Percentiles rank a stretch among this genome's conserved stretches.
These are phyloP conservation scores for Microchrysa polita DNA, from an alignment of 2,888 invertebrate species.

Conservation along the genomic window DNA sequence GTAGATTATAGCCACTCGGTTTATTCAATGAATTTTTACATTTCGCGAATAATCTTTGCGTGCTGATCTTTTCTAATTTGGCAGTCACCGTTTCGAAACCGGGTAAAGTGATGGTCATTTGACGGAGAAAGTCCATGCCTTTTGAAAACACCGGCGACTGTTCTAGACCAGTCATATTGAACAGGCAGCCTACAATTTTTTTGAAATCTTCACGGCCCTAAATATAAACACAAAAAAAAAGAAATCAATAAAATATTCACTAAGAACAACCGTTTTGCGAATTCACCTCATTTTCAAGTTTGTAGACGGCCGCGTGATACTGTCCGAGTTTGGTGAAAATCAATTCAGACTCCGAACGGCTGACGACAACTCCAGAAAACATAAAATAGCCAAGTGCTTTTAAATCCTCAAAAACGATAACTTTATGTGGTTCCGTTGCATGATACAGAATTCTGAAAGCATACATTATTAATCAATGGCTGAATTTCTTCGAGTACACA, in stretches of 20 bases:
- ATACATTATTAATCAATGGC: no score
- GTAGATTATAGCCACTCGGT: neutral
- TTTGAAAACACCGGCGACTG: neutral
- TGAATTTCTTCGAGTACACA: no score
- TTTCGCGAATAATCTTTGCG: neutral
- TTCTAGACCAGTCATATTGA: neutral
- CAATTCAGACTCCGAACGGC: neutral
- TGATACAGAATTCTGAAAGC: slow-evolving; percentile 4
- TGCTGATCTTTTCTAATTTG: neutral
- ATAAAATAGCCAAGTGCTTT: neutral
- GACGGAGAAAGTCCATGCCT: neutral
- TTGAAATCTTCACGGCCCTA: slow-evolving; percentile 1
- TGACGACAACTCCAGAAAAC: neutral
- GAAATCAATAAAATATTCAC: neutral
- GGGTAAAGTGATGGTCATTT: neutral
- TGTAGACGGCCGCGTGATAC: slow-evolving; percentile 10
- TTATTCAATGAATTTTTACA: neutral
- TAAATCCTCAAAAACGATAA: slow-evolving; percentile 31
- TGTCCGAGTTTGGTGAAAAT: slow-evolving; percentile 25
- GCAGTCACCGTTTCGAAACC: slow-evolving; percentile 2
- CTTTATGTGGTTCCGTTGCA: neutral
- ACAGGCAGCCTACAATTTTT: neutral
- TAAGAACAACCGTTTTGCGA: neutral
- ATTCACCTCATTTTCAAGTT: slow-evolving; percentile 11
- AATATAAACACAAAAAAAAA: neutral